phyloP scores from a whole-genome alignment of 2,797 vertebrate species.

The Brotula barbata region DNA sequence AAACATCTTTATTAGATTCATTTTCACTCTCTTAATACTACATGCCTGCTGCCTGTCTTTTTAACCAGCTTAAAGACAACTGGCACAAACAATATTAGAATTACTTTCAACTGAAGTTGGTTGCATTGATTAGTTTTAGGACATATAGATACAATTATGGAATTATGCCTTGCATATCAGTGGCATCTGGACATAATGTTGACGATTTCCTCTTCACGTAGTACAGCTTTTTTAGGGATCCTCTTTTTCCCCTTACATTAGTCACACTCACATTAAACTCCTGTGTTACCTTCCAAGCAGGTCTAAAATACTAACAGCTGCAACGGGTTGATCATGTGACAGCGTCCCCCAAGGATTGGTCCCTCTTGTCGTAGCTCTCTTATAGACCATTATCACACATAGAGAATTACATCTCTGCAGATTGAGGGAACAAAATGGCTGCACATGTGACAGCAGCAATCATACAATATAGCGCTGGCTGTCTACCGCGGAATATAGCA shows the following conservation, averaged over 20 bases:
- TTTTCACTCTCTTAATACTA: slow-evolving; percentile 44
- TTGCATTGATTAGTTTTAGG: slow-evolving; percentile 14
- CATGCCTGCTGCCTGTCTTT: slow-evolving; percentile 17
- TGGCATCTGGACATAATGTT: no score
- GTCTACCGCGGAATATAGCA: slow-evolving; percentile 33
- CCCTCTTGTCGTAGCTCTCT: slow-evolving; percentile 51
- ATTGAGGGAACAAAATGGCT: slow-evolving; percentile 68
- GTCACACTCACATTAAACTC: slow-evolving; percentile 13
- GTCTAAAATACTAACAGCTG: slow-evolving; percentile 1
- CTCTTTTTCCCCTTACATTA: not conserved
- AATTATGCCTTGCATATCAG: no score
- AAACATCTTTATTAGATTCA: slow-evolving; percentile 53
- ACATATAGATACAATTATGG: no score
- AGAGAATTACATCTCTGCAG: slow-evolving; percentile 60
- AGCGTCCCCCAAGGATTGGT: slow-evolving; percentile 52
- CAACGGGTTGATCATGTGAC: slow-evolving; percentile 47
- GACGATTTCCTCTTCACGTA: no score
- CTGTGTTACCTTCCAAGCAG: not conserved
- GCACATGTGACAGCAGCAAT: slow-evolving; percentile 44
- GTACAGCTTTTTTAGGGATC: not conserved
- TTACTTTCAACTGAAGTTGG: slow-evolving; percentile 7
- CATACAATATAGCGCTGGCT: slow-evolving; percentile 31
- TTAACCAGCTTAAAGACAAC: slow-evolving; percentile 26
- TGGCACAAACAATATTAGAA: not conserved
- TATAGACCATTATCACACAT: slow-evolving; percentile 60